Evolutionary conservation across 1,140 invertebrate genomes (phyloP).

Genomic region (Paraescarpia echinospica): DNA sequence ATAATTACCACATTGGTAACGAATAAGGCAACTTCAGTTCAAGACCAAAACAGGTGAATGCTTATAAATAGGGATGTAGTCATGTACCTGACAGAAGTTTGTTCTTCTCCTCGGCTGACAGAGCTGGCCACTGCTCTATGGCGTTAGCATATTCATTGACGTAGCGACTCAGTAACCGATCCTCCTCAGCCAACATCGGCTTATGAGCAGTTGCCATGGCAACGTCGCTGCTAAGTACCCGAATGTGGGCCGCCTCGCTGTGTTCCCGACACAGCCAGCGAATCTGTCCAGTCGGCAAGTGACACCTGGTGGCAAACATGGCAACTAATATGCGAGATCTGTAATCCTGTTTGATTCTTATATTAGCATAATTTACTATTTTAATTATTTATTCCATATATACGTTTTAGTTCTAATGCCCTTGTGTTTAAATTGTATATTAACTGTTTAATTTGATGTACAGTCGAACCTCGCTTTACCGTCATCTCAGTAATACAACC

Average conservation of each 20-base stretch:
- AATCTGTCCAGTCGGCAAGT: conserved; percentile 53
- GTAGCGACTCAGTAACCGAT: background rate
- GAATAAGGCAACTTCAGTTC: no score
- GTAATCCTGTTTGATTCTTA: no score
- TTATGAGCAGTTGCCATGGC: background rate
- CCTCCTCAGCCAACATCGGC: background rate
- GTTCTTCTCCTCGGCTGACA: background rate
- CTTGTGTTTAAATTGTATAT: no score
- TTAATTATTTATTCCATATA: no score
- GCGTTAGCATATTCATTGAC: background rate
- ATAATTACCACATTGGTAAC: no score
- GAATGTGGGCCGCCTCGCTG: conserved; percentile 42
- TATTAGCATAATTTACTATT: no score
- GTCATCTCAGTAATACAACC: no score
- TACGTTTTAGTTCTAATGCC: no score
- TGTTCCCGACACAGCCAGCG: conserved; percentile 53
- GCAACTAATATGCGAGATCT: background rate
- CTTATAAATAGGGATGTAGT: no score
- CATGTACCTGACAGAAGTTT: background rate
- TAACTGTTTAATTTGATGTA: no score
- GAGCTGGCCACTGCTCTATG: background rate
- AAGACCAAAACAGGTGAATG: no score
- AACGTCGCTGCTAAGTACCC: conserved; percentile 12
- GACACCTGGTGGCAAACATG: conserved; percentile 38
- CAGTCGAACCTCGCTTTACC: no score